phyloP scores from a whole-genome alignment of 2,888 invertebrate genomes.

The Drosophila macrospina region DNA sequence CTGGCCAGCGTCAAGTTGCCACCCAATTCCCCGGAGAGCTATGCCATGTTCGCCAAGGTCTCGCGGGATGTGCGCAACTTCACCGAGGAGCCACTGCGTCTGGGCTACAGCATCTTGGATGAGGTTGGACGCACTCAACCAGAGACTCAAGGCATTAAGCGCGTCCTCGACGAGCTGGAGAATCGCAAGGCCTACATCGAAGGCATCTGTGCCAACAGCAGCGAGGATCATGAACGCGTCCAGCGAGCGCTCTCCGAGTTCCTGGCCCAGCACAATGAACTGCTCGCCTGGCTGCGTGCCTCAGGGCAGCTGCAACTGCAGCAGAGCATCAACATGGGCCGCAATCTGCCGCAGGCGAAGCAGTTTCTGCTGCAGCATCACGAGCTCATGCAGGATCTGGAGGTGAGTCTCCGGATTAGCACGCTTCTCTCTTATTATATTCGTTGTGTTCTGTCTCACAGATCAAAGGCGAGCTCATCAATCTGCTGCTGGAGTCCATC shows the following conservation, averaged over 20 bases:
- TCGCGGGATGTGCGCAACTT: constrained; percentile 89
- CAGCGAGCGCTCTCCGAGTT: constrained; percentile 89
- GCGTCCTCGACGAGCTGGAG: constrained; percentile 90
- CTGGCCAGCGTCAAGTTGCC: constrained; percentile 88
- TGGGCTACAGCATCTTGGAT: constrained; percentile 91
- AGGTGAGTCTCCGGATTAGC: constrained; percentile 85
- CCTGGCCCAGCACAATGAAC: constrained; percentile 89
- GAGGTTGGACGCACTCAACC: constrained; percentile 88
- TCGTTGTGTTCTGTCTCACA: constrained; percentile 77
- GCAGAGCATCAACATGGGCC: constrained; percentile 91
- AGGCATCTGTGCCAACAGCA: constrained; percentile 88
- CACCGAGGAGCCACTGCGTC: constrained; percentile 88
- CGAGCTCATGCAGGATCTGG: constrained; percentile 90
- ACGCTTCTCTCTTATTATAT: neutral
- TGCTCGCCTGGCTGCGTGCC: constrained; percentile 91
- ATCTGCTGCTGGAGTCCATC: constrained; percentile 88
- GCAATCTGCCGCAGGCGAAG: constrained; percentile 88
- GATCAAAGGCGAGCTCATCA: constrained; percentile 89
- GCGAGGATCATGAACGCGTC: constrained; percentile 89
- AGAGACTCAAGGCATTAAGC: constrained; percentile 89
- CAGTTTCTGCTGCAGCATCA: constrained; percentile 91
- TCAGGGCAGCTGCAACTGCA: constrained; percentile 91
- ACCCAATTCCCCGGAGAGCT: constrained; percentile 88
- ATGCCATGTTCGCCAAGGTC: constrained; percentile 89
- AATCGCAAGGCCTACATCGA: constrained; percentile 89